phyloP scores from a whole-genome alignment of 2,888 invertebrate species.

The Euplexia lucipara region DNA sequence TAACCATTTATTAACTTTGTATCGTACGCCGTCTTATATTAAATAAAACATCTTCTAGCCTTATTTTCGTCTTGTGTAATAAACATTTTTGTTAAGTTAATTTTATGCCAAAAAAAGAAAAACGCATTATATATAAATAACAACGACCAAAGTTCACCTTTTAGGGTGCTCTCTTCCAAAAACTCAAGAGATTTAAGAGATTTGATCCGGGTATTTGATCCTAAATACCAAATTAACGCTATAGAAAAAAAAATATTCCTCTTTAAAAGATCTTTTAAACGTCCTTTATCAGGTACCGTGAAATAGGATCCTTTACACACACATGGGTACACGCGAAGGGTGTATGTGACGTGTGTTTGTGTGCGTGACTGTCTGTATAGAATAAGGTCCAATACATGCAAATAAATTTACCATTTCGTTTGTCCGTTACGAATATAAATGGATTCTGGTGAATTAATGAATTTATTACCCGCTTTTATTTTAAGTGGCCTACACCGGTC shows the following conservation, averaged over 20 bases:
- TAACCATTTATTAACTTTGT: too few species aligned
- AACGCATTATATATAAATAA: constrained; percentile 17
- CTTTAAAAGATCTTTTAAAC: constrained; percentile 48
- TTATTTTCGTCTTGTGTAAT: constrained; percentile 1
- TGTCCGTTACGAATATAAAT: constrained; percentile 71
- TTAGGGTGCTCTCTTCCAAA: constrained; percentile 29
- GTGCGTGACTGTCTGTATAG: constrained; percentile 16
- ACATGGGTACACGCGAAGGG: background rate
- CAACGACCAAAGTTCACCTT: constrained; percentile 23
- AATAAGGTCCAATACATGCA: constrained; percentile 63
- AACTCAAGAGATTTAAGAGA: constrained; percentile 47
- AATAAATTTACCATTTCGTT: constrained; percentile 67
- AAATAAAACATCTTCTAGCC: background rate
- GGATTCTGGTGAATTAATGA: constrained; percentile 75
- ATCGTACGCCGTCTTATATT: background rate
- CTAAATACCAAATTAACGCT: constrained; percentile 55
- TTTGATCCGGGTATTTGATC: constrained; percentile 57
- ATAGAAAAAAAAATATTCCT: constrained; percentile 43
- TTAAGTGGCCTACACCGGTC: constrained; percentile 71
- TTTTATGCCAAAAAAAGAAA: constrained; percentile 11
- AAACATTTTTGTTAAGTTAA: constrained; percentile 9
- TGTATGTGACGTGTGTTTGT: background rate
- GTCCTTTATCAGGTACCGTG: constrained; percentile 45
- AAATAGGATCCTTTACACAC: constrained; percentile 49
- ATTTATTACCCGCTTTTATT: constrained; percentile 77